Conservation (phyloP, 30 jellyfish, hydroid and myxozoan genomes). For the Cassiopea andromeda region DNA sequence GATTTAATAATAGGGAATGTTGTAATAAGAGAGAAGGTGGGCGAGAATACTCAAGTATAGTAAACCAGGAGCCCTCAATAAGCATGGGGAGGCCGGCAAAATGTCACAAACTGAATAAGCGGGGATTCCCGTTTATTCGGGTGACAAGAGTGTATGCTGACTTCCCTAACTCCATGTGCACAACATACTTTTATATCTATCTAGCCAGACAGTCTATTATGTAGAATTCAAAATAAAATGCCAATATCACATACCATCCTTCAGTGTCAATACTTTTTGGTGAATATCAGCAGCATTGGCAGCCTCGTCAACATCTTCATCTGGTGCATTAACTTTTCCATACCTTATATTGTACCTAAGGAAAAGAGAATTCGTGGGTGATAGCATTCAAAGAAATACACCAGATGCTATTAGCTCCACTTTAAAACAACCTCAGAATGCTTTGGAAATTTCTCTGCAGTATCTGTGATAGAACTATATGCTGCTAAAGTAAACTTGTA, state of each 20-base stretch:
- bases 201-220: no score
- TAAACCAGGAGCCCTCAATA: no score
- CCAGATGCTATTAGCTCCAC: neutral
- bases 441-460: neutral
- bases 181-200: no score
- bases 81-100: no score
- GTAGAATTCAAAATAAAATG: neutral
- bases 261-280: slow-evolving; percentile 70
- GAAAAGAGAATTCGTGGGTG: no score
- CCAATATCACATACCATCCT: slow-evolving; percentile 71
- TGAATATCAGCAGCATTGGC: slow-evolving; percentile 98
- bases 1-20: no score
- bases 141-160: no score
- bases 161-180: no score
- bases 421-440: neutral
- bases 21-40: no score
- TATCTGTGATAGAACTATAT: neutral
- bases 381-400: neutral
- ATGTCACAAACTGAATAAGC: no score
- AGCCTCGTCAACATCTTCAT: slow-evolving; percentile 75
- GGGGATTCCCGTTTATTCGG: no score
- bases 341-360: slow-evolving; percentile 86
- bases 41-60: no score
- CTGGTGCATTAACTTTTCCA: slow-evolving; percentile 84
- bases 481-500: neutral